Base-by-base conservation (phyloP, 1,140 invertebrate species). In the Bombus superbus region DNA sequence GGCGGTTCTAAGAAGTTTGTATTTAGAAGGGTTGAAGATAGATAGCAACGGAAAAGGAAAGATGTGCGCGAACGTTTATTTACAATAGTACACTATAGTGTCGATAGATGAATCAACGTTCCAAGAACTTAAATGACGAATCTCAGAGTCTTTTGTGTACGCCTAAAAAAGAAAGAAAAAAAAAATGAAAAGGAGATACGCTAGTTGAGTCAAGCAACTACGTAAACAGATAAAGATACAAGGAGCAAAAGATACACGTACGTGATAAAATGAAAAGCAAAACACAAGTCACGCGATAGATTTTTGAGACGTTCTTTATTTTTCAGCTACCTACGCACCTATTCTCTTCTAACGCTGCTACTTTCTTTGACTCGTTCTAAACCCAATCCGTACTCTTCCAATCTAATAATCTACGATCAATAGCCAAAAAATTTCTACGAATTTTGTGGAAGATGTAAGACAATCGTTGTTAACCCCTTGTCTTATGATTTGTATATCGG, bases 11-110 rank as follows among this genome's bases (percentile, higher is more conserved):
- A 53, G 47, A 53, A 53, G 47, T 53, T 53, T 22, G 47, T 53
- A 53, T 66, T 66, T 35, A 15, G 11, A 32, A 66, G n/a, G 62
- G n/a, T 11, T 13, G 62, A 66, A 53, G 18, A 6, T 47, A 6
- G 47, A 47, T 22, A 53, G 47, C 47, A 53, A 53, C 22, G 1
- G 47, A 22, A 22, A 15, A 1, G 10, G 3, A 11, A 64, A 32
- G 62, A 15, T 53, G 18, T 53, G 13, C 5, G 0, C 0, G 0
- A 32, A 32, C 1, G 15, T 32, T 32, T 15, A 8, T 66, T 8
- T 2, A 8, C 28, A 15, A 32, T 32, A 64, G 0, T 59, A 59
- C 11, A 59, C 25, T 59, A n/a, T 11, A 4, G 11, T n/a, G 13
- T 42, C n/a, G 47, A 53, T 22, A 53, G 18, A 22, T 53, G 18